Evolutionary conservation across 1,140 invertebrate species (phyloP).

Genomic region (Pseudachorutes palmiensis): DNA sequence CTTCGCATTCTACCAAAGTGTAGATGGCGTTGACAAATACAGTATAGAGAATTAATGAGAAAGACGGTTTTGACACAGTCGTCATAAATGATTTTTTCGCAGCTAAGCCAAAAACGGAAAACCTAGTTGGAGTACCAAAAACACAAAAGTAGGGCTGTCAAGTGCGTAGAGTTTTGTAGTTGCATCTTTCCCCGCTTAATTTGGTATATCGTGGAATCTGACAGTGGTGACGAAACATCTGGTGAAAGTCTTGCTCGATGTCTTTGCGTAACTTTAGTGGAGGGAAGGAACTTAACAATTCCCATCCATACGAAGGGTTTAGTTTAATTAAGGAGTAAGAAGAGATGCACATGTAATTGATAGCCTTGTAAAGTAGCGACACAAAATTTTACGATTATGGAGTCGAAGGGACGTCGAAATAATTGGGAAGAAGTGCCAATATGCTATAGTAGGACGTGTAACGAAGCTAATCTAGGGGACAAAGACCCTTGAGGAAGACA

Average conservation of each 20-base stretch:
- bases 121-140: background rate
- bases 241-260: background rate
- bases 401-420: background rate
- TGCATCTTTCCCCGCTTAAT: background rate
- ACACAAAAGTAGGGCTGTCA: background rate
- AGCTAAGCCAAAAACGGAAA: background rate
- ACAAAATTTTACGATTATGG: slow-evolving; percentile 30
- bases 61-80: background rate
- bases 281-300: background rate
- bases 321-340: slow-evolving; percentile 13
- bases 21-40: no score
- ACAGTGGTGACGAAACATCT: background rate
- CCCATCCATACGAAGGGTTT: background rate
- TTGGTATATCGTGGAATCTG: background rate
- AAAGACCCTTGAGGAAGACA: no score
- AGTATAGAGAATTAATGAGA: background rate
- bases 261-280: background rate
- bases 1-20: no score
- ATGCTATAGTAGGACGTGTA: no score
- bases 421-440: background rate
- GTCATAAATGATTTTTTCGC: background rate
- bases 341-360: slow-evolving; percentile 18
- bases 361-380: slow-evolving; percentile 1
- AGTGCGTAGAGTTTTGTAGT: background rate
- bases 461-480: no score